These are phyloP conservation scores for Schizotus pectinicornis DNA, from an alignment of 2,888 invertebrate genomes.

Conservation along the genomic window DNA sequence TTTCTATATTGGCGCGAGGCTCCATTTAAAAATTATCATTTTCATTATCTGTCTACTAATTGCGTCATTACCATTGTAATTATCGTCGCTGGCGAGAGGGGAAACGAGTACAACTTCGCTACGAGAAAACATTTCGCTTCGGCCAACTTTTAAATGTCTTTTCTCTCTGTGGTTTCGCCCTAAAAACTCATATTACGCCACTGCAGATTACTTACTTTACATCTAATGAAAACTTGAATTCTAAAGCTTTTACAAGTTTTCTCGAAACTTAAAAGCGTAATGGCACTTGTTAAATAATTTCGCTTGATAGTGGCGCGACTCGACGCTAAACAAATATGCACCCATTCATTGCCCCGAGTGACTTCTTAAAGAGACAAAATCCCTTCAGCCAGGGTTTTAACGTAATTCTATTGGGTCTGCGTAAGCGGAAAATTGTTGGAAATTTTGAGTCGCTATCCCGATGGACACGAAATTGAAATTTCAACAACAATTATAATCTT, in stretches of 20 bases:
- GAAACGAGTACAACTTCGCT: conserved; percentile 34
- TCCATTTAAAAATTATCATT: conserved; percentile 48
- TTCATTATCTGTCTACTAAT: conserved; percentile 53
- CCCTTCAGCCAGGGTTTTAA: too few relatives aligned
- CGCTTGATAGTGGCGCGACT: conserved; percentile 1
- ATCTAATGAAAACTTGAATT: conserved; percentile 42
- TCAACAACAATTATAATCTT: too few relatives aligned
- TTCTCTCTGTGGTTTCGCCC: conserved; percentile 32
- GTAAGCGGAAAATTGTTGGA: too few relatives aligned
- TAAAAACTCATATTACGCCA: conserved; percentile 32
- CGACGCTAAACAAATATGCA: background rate
- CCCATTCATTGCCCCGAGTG: too few relatives aligned
- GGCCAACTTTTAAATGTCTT: conserved; percentile 40
- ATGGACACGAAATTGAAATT: too few relatives aligned
- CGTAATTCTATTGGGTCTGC: too few relatives aligned
- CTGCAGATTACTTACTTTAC: conserved; percentile 36
- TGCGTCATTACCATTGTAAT: conserved; percentile 52
- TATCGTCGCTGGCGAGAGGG: conserved; percentile 44
- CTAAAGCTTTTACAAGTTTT: conserved; percentile 33
- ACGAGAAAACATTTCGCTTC: conserved; percentile 32
- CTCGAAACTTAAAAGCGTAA: conserved; percentile 23
- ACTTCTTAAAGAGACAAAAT: too few relatives aligned
- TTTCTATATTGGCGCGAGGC: conserved; percentile 13
- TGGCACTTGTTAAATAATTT: conserved; percentile 26
- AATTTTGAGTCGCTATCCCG: too few relatives aligned